These are phyloP conservation scores for Eueremaeus valkanovi DNA, from an alignment of 2,888 invertebrate species.

Conservation along the genomic window DNA sequence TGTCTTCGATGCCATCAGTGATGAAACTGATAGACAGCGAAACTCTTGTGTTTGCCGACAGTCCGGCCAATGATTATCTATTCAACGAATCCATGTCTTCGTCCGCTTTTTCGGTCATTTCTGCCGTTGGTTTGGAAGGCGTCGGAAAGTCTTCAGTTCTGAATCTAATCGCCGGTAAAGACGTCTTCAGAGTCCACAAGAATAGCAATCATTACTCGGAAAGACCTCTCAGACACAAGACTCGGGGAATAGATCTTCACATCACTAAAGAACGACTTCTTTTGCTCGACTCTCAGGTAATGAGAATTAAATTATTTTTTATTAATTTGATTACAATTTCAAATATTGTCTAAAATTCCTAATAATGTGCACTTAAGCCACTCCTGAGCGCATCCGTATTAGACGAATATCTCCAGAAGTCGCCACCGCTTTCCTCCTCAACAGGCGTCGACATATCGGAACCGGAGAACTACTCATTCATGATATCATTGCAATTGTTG, in stretches of 20 bases:
- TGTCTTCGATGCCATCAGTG: background rate
- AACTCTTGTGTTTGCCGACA: background rate
- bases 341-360: background rate
- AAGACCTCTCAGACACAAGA: constrained; percentile 39
- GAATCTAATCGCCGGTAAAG: constrained; percentile 39
- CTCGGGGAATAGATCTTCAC: constrained; percentile 43
- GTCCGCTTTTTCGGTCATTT: constrained; percentile 38
- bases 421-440: background rate
- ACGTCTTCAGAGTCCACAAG: constrained; percentile 42
- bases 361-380: too few species aligned
- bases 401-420: constrained; percentile 40
- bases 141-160: constrained; percentile 43
- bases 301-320: too few species aligned
- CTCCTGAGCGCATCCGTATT: constrained; percentile 43
- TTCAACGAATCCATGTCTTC: background rate
- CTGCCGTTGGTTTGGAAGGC: constrained; percentile 42
- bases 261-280: constrained; percentile 41
- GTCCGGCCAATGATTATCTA: background rate
- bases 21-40: constrained; percentile 24
- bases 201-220: background rate
- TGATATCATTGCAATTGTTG: constrained; percentile 43
- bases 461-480: constrained; percentile 40
- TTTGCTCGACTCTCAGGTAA: constrained; percentile 41
- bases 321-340: too few species aligned
- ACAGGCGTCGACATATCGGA: constrained; percentile 40